Percentiles rank a stretch among this genome's conserved stretches.
phyloP scores from a whole-genome alignment of 2,797 vertebrate genomes.

The Luscinia megarhynchos region DNA sequence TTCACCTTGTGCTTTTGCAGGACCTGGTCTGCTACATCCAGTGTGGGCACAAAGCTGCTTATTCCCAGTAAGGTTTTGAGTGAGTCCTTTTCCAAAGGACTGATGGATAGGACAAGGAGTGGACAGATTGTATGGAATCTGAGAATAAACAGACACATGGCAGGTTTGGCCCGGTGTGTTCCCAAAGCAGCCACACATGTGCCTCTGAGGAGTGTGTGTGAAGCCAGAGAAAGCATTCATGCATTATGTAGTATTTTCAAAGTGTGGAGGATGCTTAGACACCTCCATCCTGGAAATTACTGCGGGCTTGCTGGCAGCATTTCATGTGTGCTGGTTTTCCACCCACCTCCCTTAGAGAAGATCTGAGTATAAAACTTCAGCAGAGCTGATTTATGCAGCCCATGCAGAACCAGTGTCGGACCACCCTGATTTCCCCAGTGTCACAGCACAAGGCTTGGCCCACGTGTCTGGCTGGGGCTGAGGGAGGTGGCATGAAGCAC shows the following conservation, averaged over 20 bases:
- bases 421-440: not conserved
- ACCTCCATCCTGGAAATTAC: conserved; percentile 49
- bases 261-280: conserved; percentile 53
- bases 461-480: not conserved
- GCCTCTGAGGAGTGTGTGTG: not conserved
- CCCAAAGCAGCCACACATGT: not conserved
- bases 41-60: not conserved
- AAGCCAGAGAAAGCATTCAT: conserved; percentile 47
- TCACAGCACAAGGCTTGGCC: not conserved
- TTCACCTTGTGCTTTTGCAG: not conserved
- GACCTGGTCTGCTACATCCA: not conserved
- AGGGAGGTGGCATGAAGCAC: not conserved
- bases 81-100: not conserved
- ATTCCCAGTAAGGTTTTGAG: not conserved
- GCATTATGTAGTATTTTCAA: conserved; percentile 53
- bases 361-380: not conserved
- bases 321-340: conserved; percentile 31
- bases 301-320: conserved; percentile 20
- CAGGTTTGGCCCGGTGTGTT: not conserved
- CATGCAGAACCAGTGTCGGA: not conserved
- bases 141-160: not conserved
- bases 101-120: not conserved
- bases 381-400: not conserved
- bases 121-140: not conserved
- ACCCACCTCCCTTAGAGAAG: conserved; percentile 21